Base-by-base conservation (phyloP, 1,140 invertebrate genomes). In the Pomacea maculata region DNA sequence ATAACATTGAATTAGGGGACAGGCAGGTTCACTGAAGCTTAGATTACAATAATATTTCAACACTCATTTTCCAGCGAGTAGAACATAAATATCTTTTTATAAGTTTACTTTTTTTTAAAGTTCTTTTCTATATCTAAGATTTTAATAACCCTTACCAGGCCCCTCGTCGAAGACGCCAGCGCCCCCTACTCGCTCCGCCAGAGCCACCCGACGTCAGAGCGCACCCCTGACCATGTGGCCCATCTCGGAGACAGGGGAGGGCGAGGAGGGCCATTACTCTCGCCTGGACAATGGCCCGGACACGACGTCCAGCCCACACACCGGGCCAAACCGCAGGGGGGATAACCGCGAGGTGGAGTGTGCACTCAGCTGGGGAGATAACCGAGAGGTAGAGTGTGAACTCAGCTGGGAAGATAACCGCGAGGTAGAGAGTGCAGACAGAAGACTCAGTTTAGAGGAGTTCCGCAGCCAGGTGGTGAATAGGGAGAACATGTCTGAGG, bases 141-240 rank as follows among this genome's bases (percentile, higher is more conserved):
- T 52, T 54, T 73, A 73, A 73, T 71, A 73, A n/a, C n/a, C 54
- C 54, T 45, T 73, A 73, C 34, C 71, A 73, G 54, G 34, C 34
- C 34, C 19, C 71, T 64, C 57, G 61, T 63, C 63, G 34, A 64
- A 64, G 57, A 65, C 57, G 55, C 19, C 75, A 64, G 57, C 75
- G 63, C 25, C 34, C 75, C 34, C 45, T 64, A 52, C n/a, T 34
- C 34, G 65, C 34, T 19, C 25, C 65, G 29, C 57, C 57, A 34
- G 25, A 77, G 29, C 57, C 63, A 64, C 57, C 25, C 57, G 75
- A 25, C 54, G 75, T 61, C 75, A 61, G 21, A 77, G 61, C 64
- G 61, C 75, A 10, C 75, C 75, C 1, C 64, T 57, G 29, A 77
- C 63, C 52, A 77, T 77, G 25, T 77, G 75, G 75, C 75, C 75